Percentiles rank a stretch among this genome's conserved stretches.
phyloP scores from a whole-genome alignment of 2,797 vertebrate species.

The Siniperca obscura region DNA sequence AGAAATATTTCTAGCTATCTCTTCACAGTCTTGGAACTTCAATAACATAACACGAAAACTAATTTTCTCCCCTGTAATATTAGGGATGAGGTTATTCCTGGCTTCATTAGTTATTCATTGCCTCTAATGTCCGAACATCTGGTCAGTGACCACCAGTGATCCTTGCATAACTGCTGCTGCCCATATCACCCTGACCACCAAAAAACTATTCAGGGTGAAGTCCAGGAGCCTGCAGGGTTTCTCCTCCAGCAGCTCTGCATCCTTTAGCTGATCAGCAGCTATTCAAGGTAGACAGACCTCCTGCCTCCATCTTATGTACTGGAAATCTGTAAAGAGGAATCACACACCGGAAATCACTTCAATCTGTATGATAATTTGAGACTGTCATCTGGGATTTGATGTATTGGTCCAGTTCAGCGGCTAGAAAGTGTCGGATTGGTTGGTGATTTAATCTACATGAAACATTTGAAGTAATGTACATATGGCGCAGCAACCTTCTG shows the following conservation, averaged over 20 bases:
- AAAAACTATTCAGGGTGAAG: conserved; percentile 40
- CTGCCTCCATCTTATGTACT: conserved; percentile 52
- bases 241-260: conserved; percentile 47
- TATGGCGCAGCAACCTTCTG: conserved; percentile 20
- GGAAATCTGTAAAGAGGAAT: conserved; percentile 65
- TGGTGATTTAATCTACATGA: conserved; percentile 52
- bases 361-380: conserved; percentile 75
- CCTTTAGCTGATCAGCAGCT: conserved; percentile 62
- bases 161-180: conserved; percentile 54
- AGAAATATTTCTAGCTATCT: conserved; percentile 12
- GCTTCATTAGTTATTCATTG: conserved; percentile 80
- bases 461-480: conserved; percentile 29
- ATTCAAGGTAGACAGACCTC: conserved; percentile 62
- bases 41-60: conserved; percentile 44
- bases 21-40: conserved; percentile 34
- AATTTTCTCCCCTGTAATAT: conserved; percentile 47
- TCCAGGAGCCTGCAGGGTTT: conserved; percentile 51
- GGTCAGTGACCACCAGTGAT: conserved; percentile 74
- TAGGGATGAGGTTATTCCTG: conserved; percentile 50
- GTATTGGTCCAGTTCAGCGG: conserved; percentile 49
- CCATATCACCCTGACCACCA: conserved; percentile 8
- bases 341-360: conserved; percentile 68
- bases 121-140: conserved; percentile 75
- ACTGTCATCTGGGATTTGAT: conserved; percentile 52
- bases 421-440: conserved; percentile 41